Conservation (phyloP, 2,888 invertebrate species). For the Seira sanloemensis region DNA sequence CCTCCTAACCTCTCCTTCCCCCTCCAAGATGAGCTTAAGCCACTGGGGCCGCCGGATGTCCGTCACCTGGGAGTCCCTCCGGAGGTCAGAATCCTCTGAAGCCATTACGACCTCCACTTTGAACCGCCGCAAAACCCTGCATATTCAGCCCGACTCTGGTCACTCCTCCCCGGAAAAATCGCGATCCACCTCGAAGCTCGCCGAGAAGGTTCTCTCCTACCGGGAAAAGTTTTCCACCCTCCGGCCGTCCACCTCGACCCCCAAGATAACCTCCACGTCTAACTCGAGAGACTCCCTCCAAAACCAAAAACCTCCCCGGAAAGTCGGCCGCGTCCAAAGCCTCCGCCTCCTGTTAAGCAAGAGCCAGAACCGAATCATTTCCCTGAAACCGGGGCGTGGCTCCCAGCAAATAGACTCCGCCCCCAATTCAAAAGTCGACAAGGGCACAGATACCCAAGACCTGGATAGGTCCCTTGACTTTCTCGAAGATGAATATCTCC, state of each 20-base stretch:
- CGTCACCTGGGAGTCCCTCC: conserved; percentile 80
- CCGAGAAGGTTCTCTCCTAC: conserved; percentile 36
- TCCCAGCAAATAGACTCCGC: too few relatives aligned
- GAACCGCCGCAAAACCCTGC: conserved; percentile 66
- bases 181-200: conserved; percentile 14
- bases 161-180: not conserved
- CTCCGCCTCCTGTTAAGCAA: conserved; percentile 78
- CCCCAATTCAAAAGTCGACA: conserved; percentile 58
- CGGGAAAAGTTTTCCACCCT: conserved; percentile 48
- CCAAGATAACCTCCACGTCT: conserved; percentile 7
- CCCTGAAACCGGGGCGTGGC: too few relatives aligned
- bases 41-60: conserved; percentile 81
- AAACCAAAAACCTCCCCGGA: not conserved
- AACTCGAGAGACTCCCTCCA: not conserved
- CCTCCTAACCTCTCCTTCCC: too few relatives aligned
- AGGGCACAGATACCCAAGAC: conserved; percentile 70
- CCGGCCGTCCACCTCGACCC: not conserved
- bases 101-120: conserved; percentile 70
- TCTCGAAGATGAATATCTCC: too few relatives aligned
- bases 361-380: conserved; percentile 73
- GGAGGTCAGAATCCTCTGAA: conserved; percentile 80
- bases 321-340: conserved; percentile 79
- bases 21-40: too few relatives aligned
- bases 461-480: too few relatives aligned
- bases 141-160: conserved; percentile 17